These are phyloP conservation scores for Ardeotis arabs DNA, from an alignment of 2,113 vertebrate species.

Conservation along the genomic window DNA sequence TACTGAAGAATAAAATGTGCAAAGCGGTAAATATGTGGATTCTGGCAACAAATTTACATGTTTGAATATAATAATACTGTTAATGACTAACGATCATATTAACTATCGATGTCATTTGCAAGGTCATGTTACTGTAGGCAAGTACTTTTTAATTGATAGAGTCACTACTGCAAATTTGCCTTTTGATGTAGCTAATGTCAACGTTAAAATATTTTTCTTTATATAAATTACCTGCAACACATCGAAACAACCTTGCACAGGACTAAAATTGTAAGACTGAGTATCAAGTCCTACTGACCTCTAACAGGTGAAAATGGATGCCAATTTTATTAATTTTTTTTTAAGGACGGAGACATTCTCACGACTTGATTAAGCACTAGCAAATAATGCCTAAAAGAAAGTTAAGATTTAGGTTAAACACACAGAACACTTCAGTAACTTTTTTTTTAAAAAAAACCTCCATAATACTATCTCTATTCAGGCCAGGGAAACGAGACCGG, in stretches of 20 bases:
- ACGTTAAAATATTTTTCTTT: slow-evolving; percentile 72
- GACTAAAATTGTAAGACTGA: slow-evolving; percentile 12
- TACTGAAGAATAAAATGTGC: slow-evolving; percentile 57
- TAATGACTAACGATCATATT: slow-evolving; percentile 77
- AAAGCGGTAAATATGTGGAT: slow-evolving; percentile 69
- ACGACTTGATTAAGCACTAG: slow-evolving; percentile 18
- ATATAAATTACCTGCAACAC: slow-evolving; percentile 57
- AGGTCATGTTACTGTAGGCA: slow-evolving; percentile 71
- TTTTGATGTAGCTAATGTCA: slow-evolving; percentile 68
- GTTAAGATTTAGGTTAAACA: background rate
- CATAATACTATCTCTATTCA: background rate
- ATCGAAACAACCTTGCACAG: slow-evolving; percentile 65
- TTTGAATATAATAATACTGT: slow-evolving; percentile 72
- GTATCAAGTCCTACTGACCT: slow-evolving; percentile 47
- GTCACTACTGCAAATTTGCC: slow-evolving; percentile 58
- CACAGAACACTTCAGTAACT: background rate
- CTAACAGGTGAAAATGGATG: slow-evolving; percentile 68
- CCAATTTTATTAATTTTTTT: background rate
- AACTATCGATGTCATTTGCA: slow-evolving; percentile 67
- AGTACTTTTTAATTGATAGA: slow-evolving; percentile 65
- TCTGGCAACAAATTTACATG: slow-evolving; percentile 78
- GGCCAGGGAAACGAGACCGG: background rate
- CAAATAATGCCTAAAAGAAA: background rate
- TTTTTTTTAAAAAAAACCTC: background rate
- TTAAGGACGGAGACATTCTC: background rate